Evolutionary conservation across 2,888 invertebrate species (phyloP).

Genomic region (Coenonympha arcania): DNA sequence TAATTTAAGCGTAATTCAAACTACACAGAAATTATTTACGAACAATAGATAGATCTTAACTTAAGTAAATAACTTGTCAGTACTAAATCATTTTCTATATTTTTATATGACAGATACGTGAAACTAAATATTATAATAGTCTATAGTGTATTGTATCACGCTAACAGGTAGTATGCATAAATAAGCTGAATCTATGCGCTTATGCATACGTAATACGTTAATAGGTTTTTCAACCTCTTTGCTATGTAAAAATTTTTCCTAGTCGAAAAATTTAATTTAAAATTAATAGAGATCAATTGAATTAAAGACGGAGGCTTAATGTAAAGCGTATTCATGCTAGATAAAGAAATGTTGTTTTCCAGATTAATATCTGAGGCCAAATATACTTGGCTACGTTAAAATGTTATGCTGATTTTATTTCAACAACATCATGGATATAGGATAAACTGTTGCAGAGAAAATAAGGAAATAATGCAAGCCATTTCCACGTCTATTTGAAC

Average conservation of each 20-base stretch:
- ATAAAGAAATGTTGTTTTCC: too few relatives aligned
- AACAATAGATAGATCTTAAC: background rate
- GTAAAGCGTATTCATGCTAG: too few relatives aligned
- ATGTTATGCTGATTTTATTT: background rate
- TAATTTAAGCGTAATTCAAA: background rate
- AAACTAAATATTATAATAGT: conserved; percentile 3
- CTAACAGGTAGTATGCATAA: background rate
- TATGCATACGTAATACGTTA: background rate
- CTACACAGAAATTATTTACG: background rate
- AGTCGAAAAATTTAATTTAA: too few relatives aligned
- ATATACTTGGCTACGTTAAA: background rate
- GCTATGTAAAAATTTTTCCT: too few relatives aligned
- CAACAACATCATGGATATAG: background rate
- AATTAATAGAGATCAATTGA: too few relatives aligned
- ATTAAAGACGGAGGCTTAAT: too few relatives aligned
- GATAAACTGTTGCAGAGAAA: background rate
- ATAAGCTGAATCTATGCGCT: background rate
- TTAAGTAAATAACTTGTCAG: background rate
- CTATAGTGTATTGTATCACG: background rate
- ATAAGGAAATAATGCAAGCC: background rate
- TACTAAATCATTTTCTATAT: background rate
- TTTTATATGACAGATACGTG: conserved; percentile 1
- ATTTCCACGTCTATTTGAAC: background rate
- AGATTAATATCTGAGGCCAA: background rate
- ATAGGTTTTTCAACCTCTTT: conserved; percentile 1